phyloP scores from a whole-genome alignment of 2,113 vertebrate genomes.

The Haemorhous mexicanus region DNA sequence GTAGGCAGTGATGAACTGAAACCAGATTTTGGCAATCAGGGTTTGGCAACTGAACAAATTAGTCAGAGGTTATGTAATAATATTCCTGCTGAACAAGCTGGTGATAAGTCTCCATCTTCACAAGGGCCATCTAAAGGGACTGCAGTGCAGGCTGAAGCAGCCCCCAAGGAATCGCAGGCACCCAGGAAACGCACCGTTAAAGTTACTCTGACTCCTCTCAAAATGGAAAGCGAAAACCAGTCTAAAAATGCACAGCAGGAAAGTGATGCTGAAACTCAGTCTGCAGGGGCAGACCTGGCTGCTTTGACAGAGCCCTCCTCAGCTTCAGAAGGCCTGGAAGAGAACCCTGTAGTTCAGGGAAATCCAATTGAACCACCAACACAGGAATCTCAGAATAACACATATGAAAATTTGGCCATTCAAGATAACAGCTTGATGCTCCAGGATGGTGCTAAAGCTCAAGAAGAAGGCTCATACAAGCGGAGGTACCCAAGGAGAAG shows the following conservation, averaged over 20 bases:
- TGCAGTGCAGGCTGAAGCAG: constrained; percentile 66
- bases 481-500: constrained; percentile 94
- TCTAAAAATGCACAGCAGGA: constrained; percentile 63
- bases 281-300: constrained; percentile 21
- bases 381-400: constrained; percentile 66
- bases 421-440: constrained; percentile 73
- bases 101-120: constrained; percentile 62
- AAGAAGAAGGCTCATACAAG: constrained; percentile 91
- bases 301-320: constrained; percentile 38
- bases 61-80: constrained; percentile 71
- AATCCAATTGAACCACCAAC: constrained; percentile 42
- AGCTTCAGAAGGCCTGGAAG: constrained; percentile 25
- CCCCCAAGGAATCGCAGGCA: constrained; percentile 69
- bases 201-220: constrained; percentile 78
- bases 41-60: constrained; percentile 71
- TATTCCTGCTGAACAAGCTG: constrained; percentile 62
- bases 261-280: constrained; percentile 18
- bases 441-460: constrained; percentile 82
- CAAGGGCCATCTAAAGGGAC: constrained; percentile 65
- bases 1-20: constrained; percentile 49
- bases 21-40: constrained; percentile 63
- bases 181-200: constrained; percentile 80
- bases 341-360: constrained; percentile 26
- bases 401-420: constrained; percentile 63
- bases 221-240: constrained; percentile 78